A percentile compares a stretch with the other conserved stretches of the same genome.
These are phyloP conservation scores for Morone chrysops DNA, from an alignment of 2,113 vertebrate species.

Conservation along the genomic window DNA sequence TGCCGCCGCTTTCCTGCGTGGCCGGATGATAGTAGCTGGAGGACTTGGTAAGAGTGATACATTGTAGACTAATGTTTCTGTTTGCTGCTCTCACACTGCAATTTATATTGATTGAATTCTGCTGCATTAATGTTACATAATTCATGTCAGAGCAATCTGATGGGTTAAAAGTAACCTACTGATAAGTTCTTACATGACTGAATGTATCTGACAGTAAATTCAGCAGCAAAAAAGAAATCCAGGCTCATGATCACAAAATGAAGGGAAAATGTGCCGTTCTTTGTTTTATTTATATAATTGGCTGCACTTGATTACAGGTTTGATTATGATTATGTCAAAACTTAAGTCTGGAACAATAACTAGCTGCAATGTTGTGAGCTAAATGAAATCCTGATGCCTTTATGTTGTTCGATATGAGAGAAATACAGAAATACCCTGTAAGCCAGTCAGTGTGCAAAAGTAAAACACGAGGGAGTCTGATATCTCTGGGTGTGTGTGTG, in stretches of 20 bases:
- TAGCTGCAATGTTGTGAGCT: neutral
- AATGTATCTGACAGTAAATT: neutral
- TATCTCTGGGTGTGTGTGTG: neutral
- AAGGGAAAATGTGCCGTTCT: neutral
- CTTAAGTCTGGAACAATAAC: neutral
- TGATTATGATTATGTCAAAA: no score
- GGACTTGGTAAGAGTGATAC: slow-evolving; percentile 89
- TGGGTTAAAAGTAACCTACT: neutral
- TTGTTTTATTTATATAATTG: neutral
- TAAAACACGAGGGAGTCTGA: neutral
- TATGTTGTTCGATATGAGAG: neutral
- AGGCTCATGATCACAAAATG: neutral
- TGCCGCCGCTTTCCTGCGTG: slow-evolving; percentile 89
- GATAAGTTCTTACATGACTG: neutral
- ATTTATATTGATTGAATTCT: neutral
- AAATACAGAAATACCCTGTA: neutral
- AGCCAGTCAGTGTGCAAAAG: neutral
- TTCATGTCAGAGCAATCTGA: no score
- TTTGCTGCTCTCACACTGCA: neutral
- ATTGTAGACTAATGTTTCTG: neutral
- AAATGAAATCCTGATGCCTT: neutral
- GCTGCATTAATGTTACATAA: neutral
- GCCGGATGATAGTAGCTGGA: slow-evolving; percentile 91
- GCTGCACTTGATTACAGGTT: neutral
- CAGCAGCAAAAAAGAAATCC: neutral